These are phyloP conservation scores for Sebastolobus altivelis DNA, from an alignment of 2,797 vertebrate species.

Conservation along the genomic window DNA sequence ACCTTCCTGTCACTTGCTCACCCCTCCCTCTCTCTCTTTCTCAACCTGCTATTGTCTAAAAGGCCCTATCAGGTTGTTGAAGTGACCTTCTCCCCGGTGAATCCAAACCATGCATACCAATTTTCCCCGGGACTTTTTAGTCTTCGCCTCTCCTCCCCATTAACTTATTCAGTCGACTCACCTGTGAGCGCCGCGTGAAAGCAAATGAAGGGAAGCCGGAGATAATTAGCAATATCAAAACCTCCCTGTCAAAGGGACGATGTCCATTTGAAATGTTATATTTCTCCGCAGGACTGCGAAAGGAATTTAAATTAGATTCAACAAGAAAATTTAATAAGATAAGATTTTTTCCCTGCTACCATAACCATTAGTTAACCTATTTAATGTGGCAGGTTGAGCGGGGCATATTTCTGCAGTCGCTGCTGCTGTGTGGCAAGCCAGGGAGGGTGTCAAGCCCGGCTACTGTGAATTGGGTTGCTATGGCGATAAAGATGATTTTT, in stretches of 20 bases:
- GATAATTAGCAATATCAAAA: conserved; percentile 82
- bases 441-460: conserved; percentile 56
- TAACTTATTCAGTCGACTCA: conserved; percentile 75
- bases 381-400: conserved; percentile 77
- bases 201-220: conserved; percentile 75
- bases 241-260: conserved; percentile 70
- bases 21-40: conserved; percentile 28
- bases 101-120: conserved; percentile 79
- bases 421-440: conserved; percentile 44
- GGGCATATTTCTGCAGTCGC: conserved; percentile 57
- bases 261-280: conserved; percentile 79
- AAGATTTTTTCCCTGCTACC: conserved; percentile 56
- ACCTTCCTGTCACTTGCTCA: conserved; percentile 66
- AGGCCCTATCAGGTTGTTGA: conserved; percentile 78
- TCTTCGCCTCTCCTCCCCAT: conserved; percentile 52
- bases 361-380: conserved; percentile 80
- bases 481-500: conserved; percentile 75
- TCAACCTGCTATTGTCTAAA: conserved; percentile 67
- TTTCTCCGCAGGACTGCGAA: conserved; percentile 64
- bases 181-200: conserved; percentile 75
- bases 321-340: conserved; percentile 75
- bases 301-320: conserved; percentile 78
- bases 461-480: conserved; percentile 68
- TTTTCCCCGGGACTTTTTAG: conserved; percentile 54
- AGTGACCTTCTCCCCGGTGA: conserved; percentile 82